These are phyloP conservation scores for Cyanistes caeruleus DNA, from an alignment of 2,113 vertebrate species.

Conservation along the genomic window DNA sequence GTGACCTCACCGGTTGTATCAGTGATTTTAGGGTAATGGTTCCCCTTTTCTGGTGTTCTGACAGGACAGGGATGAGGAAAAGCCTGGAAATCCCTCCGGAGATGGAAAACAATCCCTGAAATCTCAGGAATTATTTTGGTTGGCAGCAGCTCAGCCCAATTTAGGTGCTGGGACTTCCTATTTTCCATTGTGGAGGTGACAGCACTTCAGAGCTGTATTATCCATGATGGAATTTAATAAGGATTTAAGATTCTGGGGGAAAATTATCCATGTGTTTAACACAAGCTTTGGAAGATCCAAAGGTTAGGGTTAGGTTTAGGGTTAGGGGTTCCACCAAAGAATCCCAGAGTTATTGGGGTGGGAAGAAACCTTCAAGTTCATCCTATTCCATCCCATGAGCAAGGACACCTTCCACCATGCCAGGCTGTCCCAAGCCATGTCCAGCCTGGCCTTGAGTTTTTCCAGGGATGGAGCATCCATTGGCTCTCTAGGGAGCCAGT, in stretches of 20 bases:
- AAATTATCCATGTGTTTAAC: not conserved
- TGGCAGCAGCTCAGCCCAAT: not conserved
- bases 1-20: not conserved
- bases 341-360: not conserved
- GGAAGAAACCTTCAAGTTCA: accelerated
- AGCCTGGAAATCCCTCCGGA: not conserved
- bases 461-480: not conserved
- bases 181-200: not conserved
- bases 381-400: accelerated
- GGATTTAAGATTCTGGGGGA: not conserved
- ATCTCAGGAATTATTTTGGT: not conserved
- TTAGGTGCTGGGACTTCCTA: not conserved
- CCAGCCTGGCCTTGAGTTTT: accelerated
- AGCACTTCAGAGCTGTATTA: not conserved
- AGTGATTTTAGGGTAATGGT: not conserved
- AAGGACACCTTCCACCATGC: accelerated
- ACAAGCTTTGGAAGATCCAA: accelerated
- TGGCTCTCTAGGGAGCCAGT: not conserved
- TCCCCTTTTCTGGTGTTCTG: not conserved
- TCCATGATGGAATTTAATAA: not conserved
- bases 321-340: no score
- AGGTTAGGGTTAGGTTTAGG: not conserved
- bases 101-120: not conserved
- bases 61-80: not conserved
- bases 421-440: not conserved